phyloP scores from a whole-genome alignment of 2,113 vertebrate species.

The Pseudonaja textilis region DNA sequence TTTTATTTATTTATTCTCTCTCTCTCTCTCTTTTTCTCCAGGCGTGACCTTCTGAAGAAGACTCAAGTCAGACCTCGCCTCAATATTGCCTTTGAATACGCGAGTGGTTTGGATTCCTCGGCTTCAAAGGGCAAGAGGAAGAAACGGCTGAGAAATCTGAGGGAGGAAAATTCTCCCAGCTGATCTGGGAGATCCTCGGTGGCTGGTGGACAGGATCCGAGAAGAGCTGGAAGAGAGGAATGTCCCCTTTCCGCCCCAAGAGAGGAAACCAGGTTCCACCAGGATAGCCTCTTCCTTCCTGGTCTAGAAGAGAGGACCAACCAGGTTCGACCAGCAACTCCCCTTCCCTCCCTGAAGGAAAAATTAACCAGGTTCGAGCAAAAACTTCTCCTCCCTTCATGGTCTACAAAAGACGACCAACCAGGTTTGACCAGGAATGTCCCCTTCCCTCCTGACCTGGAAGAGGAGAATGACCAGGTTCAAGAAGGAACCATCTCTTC shows the following conservation, averaged over 20 bases:
- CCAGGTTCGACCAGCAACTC: neutral
- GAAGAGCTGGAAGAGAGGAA: neutral
- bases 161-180: conserved; percentile 35
- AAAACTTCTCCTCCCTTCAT: neutral
- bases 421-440: neutral
- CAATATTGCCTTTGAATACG: conserved; percentile 78
- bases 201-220: neutral
- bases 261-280: neutral
- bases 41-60: conserved; percentile 65
- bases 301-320: neutral
- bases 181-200: conserved; percentile 24
- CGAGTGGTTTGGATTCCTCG: conserved; percentile 73
- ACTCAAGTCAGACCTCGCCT: conserved; percentile 58
- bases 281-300: neutral
- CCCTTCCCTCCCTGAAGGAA: neutral
- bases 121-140: conserved; percentile 55
- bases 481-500: too few species aligned
- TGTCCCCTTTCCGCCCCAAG: neutral
- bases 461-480: neutral
- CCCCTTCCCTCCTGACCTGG: neutral
- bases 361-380: neutral
- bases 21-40: conserved; percentile 44
- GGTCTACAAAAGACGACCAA: neutral
- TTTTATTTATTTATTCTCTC: neutral
- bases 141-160: conserved; percentile 21